Conservation (phyloP, 2,888 invertebrate species). For the Oxyteleia sp. region DNA sequence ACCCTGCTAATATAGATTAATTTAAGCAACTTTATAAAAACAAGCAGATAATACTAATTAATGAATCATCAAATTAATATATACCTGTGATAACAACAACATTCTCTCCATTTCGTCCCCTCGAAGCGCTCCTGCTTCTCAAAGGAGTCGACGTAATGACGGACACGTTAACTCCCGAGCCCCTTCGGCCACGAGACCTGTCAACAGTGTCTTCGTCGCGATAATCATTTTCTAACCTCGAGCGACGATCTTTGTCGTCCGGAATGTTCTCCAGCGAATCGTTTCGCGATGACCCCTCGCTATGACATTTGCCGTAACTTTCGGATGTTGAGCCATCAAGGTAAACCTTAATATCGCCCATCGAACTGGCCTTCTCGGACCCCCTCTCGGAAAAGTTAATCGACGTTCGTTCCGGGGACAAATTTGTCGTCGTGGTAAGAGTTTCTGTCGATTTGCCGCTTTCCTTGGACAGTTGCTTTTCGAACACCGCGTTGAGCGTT, state of each 20-base stretch:
- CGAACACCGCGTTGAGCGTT: slow-evolving; percentile 85
- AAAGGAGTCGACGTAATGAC: slow-evolving; percentile 86
- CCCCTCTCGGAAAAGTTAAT: slow-evolving; percentile 74
- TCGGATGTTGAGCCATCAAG: slow-evolving; percentile 76
- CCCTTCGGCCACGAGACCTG: slow-evolving; percentile 77
- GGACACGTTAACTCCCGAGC: slow-evolving; percentile 84
- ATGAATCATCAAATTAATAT: slow-evolving; percentile 19
- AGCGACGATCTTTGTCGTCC: slow-evolving; percentile 75
- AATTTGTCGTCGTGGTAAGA: slow-evolving; percentile 73
- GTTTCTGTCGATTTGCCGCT: slow-evolving; percentile 78
- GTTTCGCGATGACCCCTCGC: slow-evolving; percentile 83
- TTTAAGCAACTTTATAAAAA: too few relatives aligned
- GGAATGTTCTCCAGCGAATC: slow-evolving; percentile 84
- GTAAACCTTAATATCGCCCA: slow-evolving; percentile 81
- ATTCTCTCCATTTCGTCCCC: slow-evolving; percentile 83
- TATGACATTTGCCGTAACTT: slow-evolving; percentile 80
- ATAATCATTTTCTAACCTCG: slow-evolving; percentile 64
- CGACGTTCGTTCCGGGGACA: slow-evolving; percentile 60
- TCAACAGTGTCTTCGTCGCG: slow-evolving; percentile 76
- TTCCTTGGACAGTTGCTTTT: slow-evolving; percentile 84
- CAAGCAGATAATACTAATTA: too few relatives aligned
- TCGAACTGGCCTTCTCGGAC: slow-evolving; percentile 81
- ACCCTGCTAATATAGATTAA: too few relatives aligned
- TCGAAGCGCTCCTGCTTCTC: slow-evolving; percentile 80
- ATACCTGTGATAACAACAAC: slow-evolving; percentile 86